Conservation (phyloP, 2,797 vertebrate species). For the Phyllotis vaccarum region DNA sequence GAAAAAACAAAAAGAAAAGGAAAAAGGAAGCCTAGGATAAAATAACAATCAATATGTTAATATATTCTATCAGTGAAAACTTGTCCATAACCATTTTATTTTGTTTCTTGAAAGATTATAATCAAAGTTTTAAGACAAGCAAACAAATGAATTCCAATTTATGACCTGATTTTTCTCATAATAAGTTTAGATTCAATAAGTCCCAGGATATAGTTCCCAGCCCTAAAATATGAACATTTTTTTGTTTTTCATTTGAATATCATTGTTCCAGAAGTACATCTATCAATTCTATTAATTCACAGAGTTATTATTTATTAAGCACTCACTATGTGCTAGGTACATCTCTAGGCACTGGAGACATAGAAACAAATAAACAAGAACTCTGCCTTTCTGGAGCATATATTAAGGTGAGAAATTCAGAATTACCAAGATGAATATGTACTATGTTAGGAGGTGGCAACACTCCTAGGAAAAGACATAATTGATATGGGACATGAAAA, state of each 20-base stretch:
- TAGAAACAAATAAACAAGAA: conserved; percentile 24
- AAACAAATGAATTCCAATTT: conserved; percentile 62
- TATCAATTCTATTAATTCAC: conserved; percentile 1
- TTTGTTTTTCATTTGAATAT: conserved; percentile 50
- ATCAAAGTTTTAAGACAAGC: conserved; percentile 41
- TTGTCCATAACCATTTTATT: conserved; percentile 44
- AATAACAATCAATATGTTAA: conserved; percentile 20
- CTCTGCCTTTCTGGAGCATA: background rate
- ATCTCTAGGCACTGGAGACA: background rate
- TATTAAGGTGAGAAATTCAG: background rate
- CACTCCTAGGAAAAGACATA: background rate
- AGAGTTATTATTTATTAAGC: conserved; percentile 41
- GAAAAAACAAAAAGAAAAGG: background rate
- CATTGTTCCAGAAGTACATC: background rate
- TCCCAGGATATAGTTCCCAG: conserved; percentile 5
- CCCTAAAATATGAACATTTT: conserved; percentile 16
- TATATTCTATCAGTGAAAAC: conserved; percentile 17
- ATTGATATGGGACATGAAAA: background rate
- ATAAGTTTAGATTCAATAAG: conserved; percentile 51
- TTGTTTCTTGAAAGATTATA: conserved; percentile 52
- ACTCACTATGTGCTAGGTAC: background rate
- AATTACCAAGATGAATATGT: conserved; percentile 33
- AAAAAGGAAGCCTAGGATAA: background rate
- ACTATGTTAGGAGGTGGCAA: background rate
- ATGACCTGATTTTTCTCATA: conserved; percentile 37